phyloP scores from a whole-genome alignment of 2,113 vertebrate species.

The Orycteropus afer region DNA sequence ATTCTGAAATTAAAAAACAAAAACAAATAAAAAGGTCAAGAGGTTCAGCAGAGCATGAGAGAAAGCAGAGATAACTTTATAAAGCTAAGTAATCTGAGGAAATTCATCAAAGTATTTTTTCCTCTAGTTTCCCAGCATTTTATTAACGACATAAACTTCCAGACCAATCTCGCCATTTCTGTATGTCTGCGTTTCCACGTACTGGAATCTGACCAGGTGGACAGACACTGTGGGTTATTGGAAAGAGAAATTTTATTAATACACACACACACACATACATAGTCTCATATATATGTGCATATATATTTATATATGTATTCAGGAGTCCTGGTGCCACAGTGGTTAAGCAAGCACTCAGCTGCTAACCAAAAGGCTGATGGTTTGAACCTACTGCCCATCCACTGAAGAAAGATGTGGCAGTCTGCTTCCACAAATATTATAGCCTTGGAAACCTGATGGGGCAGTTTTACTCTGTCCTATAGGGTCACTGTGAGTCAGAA shows the following conservation, averaged over 20 bases:
- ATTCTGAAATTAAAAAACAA: neutral
- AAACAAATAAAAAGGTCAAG: neutral
- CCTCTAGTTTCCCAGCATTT: neutral
- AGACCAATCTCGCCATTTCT: conserved; percentile 1
- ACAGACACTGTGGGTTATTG: neutral
- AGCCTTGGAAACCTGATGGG: neutral
- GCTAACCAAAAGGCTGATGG: neutral
- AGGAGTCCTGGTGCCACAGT: neutral
- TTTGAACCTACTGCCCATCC: neutral
- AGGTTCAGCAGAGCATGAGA: neutral
- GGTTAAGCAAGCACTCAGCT: neutral
- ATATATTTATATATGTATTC: neutral
- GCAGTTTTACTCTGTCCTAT: neutral
- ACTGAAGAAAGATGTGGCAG: neutral
- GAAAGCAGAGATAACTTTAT: neutral
- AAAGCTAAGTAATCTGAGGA: neutral
- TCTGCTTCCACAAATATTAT: neutral
- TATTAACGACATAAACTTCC: neutral
- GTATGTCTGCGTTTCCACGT: neutral
- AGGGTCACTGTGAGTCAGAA: neutral
- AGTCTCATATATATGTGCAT: too few relatives aligned
- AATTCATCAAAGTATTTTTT: neutral
- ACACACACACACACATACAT: neutral
- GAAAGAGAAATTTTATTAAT: neutral
- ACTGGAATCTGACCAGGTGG: neutral